Conservation (phyloP, 53 echinoderm and acorn worm genomes). For the Henricia sp. region DNA sequence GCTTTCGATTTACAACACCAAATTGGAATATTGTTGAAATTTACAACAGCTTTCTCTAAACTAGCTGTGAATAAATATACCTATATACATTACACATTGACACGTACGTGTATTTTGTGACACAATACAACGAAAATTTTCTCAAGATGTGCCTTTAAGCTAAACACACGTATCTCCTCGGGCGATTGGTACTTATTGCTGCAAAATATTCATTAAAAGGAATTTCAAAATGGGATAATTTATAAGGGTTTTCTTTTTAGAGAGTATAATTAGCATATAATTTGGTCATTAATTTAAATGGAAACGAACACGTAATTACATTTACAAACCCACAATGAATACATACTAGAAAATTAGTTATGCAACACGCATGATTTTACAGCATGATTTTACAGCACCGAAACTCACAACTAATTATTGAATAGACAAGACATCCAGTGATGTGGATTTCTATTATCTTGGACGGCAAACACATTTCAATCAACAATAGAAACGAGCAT, state of each 20-base stretch:
- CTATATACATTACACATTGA: constrained; percentile 49
- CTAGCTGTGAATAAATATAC: constrained; percentile 54
- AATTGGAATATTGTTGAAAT: constrained; percentile 32
- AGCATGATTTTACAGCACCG: background rate
- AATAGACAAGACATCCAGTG: too few species aligned
- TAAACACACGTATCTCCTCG: background rate
- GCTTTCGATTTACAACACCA: constrained; percentile 50
- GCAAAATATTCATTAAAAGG: background rate
- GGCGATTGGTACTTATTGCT: constrained; percentile 11
- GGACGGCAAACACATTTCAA: too few species aligned
- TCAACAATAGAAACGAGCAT: too few species aligned
- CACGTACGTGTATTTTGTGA: constrained; percentile 19
- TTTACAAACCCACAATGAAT: background rate
- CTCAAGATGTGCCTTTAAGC: background rate
- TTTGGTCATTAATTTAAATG: background rate
- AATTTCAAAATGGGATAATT: background rate
- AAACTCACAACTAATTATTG: too few species aligned
- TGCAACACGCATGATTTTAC: background rate
- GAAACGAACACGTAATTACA: background rate
- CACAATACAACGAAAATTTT: background rate
- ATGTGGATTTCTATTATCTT: too few species aligned
- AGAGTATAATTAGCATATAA: background rate
- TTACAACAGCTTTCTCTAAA: constrained; percentile 43
- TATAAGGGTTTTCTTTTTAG: background rate
- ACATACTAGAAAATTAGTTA: background rate